Conservation (phyloP, 2,113 vertebrate species). For the Bombycilla garrulus region DNA sequence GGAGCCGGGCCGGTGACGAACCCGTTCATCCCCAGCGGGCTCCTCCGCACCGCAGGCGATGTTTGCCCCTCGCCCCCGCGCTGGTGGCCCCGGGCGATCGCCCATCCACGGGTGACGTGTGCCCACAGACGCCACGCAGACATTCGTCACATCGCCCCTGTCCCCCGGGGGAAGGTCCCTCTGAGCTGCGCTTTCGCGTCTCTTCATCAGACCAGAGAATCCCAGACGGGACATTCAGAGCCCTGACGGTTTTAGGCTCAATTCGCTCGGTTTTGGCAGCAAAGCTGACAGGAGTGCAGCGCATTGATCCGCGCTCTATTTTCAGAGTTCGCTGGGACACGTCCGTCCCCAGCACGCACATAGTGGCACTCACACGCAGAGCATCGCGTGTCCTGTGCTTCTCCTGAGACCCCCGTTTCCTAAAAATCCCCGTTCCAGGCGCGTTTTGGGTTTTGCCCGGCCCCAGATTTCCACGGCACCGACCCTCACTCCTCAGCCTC, state of each 20-base stretch:
- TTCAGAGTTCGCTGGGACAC: not conserved
- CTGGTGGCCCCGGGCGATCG: not conserved
- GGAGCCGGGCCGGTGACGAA: accelerated
- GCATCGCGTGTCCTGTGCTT: accelerated
- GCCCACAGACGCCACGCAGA: not conserved
- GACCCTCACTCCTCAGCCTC: not conserved
- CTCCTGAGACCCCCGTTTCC: not conserved
- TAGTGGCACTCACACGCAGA: not conserved
- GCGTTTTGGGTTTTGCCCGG: accelerated
- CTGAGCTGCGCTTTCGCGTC: not conserved
- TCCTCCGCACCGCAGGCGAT: accelerated
- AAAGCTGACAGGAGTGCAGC: accelerated
- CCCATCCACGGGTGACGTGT: not conserved
- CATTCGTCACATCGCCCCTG: not conserved
- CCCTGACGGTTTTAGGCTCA: not conserved
- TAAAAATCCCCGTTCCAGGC: not conserved
- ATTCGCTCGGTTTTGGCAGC: not conserved
- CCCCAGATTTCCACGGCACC: accelerated
- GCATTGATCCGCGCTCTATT: accelerated
- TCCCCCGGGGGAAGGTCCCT: not conserved
- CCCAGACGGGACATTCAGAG: accelerated
- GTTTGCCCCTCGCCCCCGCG: accelerated
- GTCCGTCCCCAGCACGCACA: accelerated
- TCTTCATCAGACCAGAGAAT: accelerated
- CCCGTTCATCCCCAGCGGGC: not conserved